Base-by-base conservation (phyloP, 2,113 vertebrate genomes). In the Corydoras sp. region DNA sequence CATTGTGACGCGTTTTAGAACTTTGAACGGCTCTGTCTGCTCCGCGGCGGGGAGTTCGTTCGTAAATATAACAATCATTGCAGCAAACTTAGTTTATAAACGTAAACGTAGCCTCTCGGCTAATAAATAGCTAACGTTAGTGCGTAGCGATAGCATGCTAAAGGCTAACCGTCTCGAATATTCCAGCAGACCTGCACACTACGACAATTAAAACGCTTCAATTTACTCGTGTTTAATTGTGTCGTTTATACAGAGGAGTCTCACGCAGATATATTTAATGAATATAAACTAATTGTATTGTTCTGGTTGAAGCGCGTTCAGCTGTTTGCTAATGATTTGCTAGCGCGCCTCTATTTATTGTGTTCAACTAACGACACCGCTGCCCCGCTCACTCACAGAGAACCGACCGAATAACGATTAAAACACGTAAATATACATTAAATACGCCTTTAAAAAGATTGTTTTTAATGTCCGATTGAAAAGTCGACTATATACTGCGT, bases 301-400 rank as follows among this genome's bases (percentile, higher is more conserved):
- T 14, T 30, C 49, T 32, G 53, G 13, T n/a, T 71, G 10, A 29
- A 3, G 18, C 14, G 13, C 54, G n/a, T 56, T n/a, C 7, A 56
- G 13, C 13, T 10, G 10, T 29, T 18, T 14, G 64, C 24, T 71
- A 62, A 18, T 5, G 48, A n/a, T 58, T 48, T 54, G 62, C 56
- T 76, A 60, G 67, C 73, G 63, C 56, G 43, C 64, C 10, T 2
- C n/a, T 61, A 56, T 74, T 43, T 55, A 74, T 68, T 68, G 65
- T 68, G 53, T 62, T 55, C 50, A 49, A n/a, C 67, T 59, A 48
- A 3, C n/a, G 51, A 15, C 18, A 65, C 5, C 31, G 50, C 10
- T 59, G 55, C 6, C 54, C 2, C 7, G 8, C 12, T 13, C n/a
- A 56, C 15, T 56, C n/a, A 14, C 54, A 56, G 54, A 15, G 2